These are phyloP conservation scores for Tetraodon nigroviridis DNA, from an alignment of 2,113 vertebrate species.

Conservation along the genomic window DNA sequence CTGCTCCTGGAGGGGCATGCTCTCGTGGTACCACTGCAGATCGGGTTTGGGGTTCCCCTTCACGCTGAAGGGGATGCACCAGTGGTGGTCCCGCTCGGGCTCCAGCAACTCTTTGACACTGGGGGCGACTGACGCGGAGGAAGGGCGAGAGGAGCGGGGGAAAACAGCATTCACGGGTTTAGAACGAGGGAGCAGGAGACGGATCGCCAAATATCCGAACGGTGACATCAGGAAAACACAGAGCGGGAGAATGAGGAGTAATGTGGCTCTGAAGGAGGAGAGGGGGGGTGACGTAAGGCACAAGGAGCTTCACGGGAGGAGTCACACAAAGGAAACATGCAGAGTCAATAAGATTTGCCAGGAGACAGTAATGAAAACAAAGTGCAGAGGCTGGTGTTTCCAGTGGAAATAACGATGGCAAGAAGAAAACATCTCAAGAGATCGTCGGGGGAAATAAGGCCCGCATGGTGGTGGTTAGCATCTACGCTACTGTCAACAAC, in stretches of 20 bases:
- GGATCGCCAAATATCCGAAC: constrained; percentile 13
- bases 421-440: constrained; percentile 34
- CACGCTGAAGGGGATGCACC: constrained; percentile 98
- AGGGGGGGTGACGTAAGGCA: constrained; percentile 42
- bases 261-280: constrained; percentile 31
- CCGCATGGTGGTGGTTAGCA: constrained; percentile 5
- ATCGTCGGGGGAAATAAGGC: constrained; percentile 26
- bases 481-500: not conserved
- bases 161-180: constrained; percentile 40
- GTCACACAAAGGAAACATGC: constrained; percentile 62
- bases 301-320: constrained; percentile 63
- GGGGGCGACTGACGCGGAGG: constrained; percentile 82
- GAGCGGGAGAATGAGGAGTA: constrained; percentile 27
- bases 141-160: constrained; percentile 68
- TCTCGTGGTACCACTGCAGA: constrained; percentile 88
- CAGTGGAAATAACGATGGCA: constrained; percentile 36
- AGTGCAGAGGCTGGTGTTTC: constrained; percentile 34
- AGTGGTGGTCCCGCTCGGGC: constrained; percentile 87
- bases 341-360: constrained; percentile 61
- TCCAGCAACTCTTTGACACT: constrained; percentile 85
- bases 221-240: constrained; percentile 32
- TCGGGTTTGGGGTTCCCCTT: constrained; percentile 89
- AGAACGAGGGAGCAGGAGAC: not conserved
- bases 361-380: constrained; percentile 56
- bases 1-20: constrained; percentile 80